Evolutionary conservation across 2,113 vertebrate species (phyloP).

Genomic region (Brachypodius melanocephalos): DNA sequence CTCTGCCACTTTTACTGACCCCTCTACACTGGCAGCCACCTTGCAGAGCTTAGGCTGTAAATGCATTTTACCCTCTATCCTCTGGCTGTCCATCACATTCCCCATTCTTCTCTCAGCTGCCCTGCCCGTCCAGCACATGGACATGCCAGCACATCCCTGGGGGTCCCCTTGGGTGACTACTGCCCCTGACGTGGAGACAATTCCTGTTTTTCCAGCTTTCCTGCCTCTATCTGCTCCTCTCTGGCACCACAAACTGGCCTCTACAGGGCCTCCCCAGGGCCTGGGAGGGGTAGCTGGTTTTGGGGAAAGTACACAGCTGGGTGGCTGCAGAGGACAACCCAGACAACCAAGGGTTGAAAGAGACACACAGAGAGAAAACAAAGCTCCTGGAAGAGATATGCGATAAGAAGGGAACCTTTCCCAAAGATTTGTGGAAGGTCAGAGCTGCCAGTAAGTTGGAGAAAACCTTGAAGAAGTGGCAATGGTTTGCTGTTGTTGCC

Average conservation of each 20-base stretch:
- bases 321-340: neutral
- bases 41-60: neutral
- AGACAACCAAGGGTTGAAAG: neutral
- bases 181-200: neutral
- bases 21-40: fast-evolving
- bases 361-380: neutral
- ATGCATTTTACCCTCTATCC: neutral
- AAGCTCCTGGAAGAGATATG: neutral
- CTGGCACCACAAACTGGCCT: neutral
- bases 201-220: neutral
- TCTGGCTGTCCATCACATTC: neutral
- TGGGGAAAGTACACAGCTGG: neutral
- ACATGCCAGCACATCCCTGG: neutral
- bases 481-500: neutral
- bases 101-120: neutral
- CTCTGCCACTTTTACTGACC: neutral
- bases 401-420: neutral
- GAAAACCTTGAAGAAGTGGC: neutral
- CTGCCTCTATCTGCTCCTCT: neutral
- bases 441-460: neutral
- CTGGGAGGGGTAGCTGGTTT: neutral
- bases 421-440: neutral
- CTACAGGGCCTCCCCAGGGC: neutral
- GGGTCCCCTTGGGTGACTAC: neutral
- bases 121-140: neutral